Evolutionary conservation across 2,797 vertebrate species (phyloP), one percentile per base, ranked within the genome.

Genomic region (Micromesistius poutassou): DNA sequence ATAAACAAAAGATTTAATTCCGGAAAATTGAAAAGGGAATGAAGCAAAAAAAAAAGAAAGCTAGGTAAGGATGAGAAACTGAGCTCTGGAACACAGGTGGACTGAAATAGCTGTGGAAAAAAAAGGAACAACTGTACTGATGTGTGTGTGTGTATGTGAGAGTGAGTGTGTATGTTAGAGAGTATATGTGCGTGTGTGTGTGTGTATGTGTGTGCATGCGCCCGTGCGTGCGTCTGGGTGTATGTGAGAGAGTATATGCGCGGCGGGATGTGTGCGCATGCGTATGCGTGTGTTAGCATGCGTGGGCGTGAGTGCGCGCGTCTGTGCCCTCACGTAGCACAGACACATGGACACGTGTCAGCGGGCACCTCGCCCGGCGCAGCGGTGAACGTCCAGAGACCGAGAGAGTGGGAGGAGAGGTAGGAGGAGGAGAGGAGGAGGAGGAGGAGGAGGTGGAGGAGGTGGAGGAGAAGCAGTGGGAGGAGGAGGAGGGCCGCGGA

Each of bases 361-460:
- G 55, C 77, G 88, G 85, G 89, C 88, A 80, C 78, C 68, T 55
- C 25, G 86, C 84, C 88, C 83, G 87, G 85, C 28, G 81, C 86
- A 87, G 90, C 71, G 73, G 89, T 84, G 87, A 88, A 85, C 38
- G 86, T 78, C 42, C 85, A 91, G 89, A 84, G 83, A 85, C 83
- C 70, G 36, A 9, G 36, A 36, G 36, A 38, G 36, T 38, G 86
- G 81, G 85, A 89, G 87, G 85, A 87, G 85, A 86, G 87, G 83
- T 42, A 50, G 46, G 16, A 85, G 95, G 94, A 95, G 14, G 36
- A 36, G 36, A 36, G n/a, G n/a, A 86, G 81, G 85, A 89, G 87
- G 85, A 87, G 85, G 87, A 87, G 83, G 10, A 50, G 16, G 19
- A 85, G 95, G 94, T 95, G 94, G 86, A 94, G 50, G 50, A 62